Conservation (phyloP, 2,888 invertebrate genomes). For the Stegana nigrithorax region DNA sequence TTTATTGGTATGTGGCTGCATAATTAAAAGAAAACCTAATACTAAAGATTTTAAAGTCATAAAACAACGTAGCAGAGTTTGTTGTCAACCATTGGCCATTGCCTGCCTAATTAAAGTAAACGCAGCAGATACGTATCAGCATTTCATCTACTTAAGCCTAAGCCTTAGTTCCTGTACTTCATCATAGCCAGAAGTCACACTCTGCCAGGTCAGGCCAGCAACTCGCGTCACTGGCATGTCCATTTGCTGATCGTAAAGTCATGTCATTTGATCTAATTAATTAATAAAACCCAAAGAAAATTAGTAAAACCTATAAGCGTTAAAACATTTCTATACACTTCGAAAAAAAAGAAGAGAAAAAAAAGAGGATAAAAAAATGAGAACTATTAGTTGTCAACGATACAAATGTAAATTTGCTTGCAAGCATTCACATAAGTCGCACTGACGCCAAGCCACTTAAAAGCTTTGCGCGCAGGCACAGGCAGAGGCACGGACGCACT, state of each 20-base stretch:
- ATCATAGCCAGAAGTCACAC: no score
- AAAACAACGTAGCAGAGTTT: no score
- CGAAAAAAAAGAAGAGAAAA: background rate
- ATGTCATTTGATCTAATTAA: slow-evolving; percentile 44
- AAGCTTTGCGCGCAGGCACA: slow-evolving; percentile 46
- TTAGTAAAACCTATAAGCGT: slow-evolving; percentile 33
- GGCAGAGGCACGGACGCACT: background rate
- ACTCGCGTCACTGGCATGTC: background rate
- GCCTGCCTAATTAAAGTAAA: no score
- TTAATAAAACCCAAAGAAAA: slow-evolving; percentile 46
- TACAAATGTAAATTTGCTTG: slow-evolving; percentile 50
- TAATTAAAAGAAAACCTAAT: no score
- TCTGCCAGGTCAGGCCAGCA: no score
- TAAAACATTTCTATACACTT: slow-evolving; percentile 1
- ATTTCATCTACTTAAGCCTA: no score
- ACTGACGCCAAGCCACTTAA: slow-evolving; percentile 64
- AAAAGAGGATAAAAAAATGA: background rate
- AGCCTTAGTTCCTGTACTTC: no score
- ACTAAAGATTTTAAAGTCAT: no score
- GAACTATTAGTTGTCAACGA: slow-evolving; percentile 46
- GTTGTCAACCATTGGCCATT: no score
- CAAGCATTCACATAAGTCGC: slow-evolving; percentile 47
- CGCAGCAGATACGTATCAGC: no score
- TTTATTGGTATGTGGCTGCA: no score
- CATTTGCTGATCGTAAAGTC: slow-evolving; percentile 32